Percentiles rank a stretch among this genome's conserved stretches.
Conservation (phyloP, 2,113 vertebrate species). For the Petrocephalus microphthalmus region DNA sequence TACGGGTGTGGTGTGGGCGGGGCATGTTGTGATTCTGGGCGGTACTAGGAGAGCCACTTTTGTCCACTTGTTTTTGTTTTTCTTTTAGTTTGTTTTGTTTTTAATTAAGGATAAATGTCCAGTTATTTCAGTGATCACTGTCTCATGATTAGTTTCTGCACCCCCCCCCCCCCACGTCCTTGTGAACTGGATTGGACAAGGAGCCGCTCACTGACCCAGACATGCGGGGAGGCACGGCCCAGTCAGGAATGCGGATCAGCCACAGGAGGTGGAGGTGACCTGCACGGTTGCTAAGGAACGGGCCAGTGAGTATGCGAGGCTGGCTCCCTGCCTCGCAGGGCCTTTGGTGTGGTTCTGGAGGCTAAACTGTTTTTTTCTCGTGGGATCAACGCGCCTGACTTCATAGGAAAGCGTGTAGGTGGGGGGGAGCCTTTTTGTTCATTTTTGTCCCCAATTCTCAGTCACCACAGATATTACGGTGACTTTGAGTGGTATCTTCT, state of each 20-base stretch:
- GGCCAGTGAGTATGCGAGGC: not conserved
- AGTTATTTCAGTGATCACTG: not conserved
- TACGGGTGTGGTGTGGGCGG: not conserved
- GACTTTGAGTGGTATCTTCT: not conserved
- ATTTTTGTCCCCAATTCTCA: not conserved
- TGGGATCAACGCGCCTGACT: not conserved
- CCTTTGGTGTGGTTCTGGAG: not conserved
- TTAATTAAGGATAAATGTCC: not conserved
- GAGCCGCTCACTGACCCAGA: not conserved
- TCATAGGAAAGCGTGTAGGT: not conserved
- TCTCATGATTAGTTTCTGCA: not conserved
- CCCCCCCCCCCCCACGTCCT: not conserved
- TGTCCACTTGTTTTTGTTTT: no score
- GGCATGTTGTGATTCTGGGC: not conserved
- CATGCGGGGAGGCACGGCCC: not conserved
- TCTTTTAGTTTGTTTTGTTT: not conserved
- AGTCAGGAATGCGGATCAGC: not conserved
- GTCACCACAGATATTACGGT: not conserved
- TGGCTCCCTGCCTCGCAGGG: not conserved
- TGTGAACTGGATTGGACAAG: not conserved
- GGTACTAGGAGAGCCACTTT: not conserved
- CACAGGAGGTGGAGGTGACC: not conserved
- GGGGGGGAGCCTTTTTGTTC: not conserved
- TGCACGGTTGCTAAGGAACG: not conserved
- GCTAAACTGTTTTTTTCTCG: not conserved